phyloP scores from a whole-genome alignment of 2,797 vertebrate genomes.

The Acropternis orthonyx region DNA sequence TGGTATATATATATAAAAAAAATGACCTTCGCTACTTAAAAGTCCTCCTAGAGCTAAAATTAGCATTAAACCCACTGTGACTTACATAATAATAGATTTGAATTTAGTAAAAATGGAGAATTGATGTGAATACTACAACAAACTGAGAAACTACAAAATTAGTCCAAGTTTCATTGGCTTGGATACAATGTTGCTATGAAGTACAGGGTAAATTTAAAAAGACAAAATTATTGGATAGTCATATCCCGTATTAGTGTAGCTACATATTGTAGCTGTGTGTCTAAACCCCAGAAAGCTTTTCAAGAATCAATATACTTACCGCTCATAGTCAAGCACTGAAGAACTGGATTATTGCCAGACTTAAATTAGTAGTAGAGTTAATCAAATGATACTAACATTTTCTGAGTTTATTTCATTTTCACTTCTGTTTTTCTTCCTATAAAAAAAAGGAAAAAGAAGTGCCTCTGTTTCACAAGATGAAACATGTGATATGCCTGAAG shows the following conservation, averaged over 20 bases:
- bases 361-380: not conserved
- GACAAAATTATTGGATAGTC: not conserved
- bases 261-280: not conserved
- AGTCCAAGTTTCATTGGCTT: not conserved
- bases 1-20: not conserved
- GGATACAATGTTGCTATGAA: not conserved
- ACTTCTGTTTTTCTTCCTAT: not conserved
- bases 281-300: not conserved
- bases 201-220: not conserved
- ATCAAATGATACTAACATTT: not conserved
- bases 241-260: not conserved
- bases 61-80: not conserved
- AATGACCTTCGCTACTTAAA: not conserved
- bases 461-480: not conserved
- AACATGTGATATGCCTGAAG: slow-evolving; percentile 35
- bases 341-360: not conserved
- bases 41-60: not conserved
- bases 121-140: not conserved
- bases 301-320: not conserved
- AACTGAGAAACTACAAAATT: not conserved
- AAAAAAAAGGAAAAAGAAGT: not conserved
- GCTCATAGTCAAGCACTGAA: not conserved
- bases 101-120: not conserved
- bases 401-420: not conserved
- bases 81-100: not conserved